Base-by-base conservation (phyloP, 2,888 invertebrate species). In the Patella caerulea region DNA sequence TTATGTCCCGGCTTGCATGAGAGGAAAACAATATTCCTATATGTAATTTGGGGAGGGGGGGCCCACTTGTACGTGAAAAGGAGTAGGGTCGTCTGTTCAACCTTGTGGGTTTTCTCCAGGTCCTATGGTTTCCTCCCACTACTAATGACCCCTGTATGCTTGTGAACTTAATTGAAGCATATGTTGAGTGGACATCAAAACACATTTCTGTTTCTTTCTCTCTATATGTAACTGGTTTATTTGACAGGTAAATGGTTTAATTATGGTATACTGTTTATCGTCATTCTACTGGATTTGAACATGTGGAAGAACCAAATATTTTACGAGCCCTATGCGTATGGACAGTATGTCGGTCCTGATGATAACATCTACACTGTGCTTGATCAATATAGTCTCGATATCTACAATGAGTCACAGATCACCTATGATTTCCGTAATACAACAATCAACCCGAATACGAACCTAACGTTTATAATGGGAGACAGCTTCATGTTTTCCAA, bases 231-330 rank as follows among this genome's bases (percentile, higher is more conserved):
- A n/a, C n/a, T 45, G 59, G 29, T 65, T 53, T 74, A 73, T 53
- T 74, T 88, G 88, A 0, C 88, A 92, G 93, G 93, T n/a, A 93
- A 93, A 87, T 93, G 93, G 93, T 93, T 93, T 86, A 93, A 93
- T 86, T 93, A 93, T 83, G 93, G 93, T 53, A 92, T 93, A 75
- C 91, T 93, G 77, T 92, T 93, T 81, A 84, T 93, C 78, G 93
- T 93, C 24, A 93, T 93, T 91, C 88, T 93, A 74, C 88, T 93
- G 45, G 93, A 93, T 85, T 84, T 93, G 77, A 93, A 93, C 88
- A 93, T 93, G 93, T 93, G 93, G 93, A 93, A 93, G 86, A 93
- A 93, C 86, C 93, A 93, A 87, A 92, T 93, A 72, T 92, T 93
- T 84, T 93, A 93, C 84, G 80, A 82, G 29, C 93, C 93, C 2